phyloP scores from a whole-genome alignment of 2,113 vertebrate genomes.

The Actinemys pallida region DNA sequence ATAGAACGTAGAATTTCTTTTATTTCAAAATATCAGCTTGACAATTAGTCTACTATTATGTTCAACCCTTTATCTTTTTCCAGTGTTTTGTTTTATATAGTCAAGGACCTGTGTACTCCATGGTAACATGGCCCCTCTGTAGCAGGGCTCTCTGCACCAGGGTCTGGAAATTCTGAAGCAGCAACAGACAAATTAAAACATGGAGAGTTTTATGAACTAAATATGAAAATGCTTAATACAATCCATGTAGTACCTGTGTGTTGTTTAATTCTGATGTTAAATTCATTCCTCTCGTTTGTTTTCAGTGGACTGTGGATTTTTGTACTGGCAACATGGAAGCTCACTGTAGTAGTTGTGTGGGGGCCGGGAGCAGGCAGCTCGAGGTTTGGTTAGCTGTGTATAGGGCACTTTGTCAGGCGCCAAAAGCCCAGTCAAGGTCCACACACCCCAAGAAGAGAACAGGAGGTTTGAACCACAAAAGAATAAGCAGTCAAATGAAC shows the following conservation, averaged over 20 bases:
- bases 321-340: conserved; percentile 25
- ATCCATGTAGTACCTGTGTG: conserved; percentile 49
- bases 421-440: background rate
- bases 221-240: conserved; percentile 63
- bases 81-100: background rate
- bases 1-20: background rate
- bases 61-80: conserved; percentile 15
- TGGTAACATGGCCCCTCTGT: background rate
- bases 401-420: background rate
- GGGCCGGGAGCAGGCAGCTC: background rate
- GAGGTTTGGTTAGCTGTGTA: background rate
- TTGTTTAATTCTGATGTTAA: conserved; percentile 62
- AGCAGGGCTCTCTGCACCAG: background rate
- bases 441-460: background rate
- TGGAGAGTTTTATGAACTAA: conserved; percentile 61
- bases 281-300: conserved; percentile 54
- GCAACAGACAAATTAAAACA: conserved; percentile 65
- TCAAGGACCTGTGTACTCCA: background rate
- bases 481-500: background rate
- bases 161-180: conserved; percentile 36
- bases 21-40: background rate
- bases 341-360: background rate
- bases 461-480: background rate
- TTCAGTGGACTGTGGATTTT: conserved; percentile 40
- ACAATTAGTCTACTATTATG: background rate